Evolutionary conservation across 2,888 invertebrate species (phyloP), one percentile per base, ranked within the genome.

Genomic region (Trichopria drosophilae): DNA sequence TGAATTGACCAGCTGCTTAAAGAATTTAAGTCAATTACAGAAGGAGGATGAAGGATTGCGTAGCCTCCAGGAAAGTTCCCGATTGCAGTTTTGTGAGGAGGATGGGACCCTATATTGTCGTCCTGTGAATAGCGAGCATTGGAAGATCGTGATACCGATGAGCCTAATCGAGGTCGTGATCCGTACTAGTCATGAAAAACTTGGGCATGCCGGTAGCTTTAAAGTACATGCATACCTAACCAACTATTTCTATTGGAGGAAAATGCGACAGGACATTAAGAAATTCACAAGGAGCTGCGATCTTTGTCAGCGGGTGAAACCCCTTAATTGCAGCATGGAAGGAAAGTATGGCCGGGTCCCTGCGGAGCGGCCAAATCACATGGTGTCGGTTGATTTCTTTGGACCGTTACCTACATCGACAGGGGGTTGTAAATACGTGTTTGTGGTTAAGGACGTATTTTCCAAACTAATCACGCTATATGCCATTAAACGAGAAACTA

Each of bases 281-380:
- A 31, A n/a, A 31, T 12, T 5, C n/a, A 23, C 32, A 3, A 4
- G n/a, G 6, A 1, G 22, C 7, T 31, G 42, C 13, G 42, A 42
- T 19, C 9, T 29, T 3, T 41, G 41, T 15, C 41, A 41, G 20
- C 13, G 28, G 9, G 9, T 13, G 9, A 41, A 42, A 20, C n/a
- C 23, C 4, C 10, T 31, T 3, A 29, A 4, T 6, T 19, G 2
- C 9, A 9, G 31, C 9, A 41, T 42, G 31, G 42, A 42, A 13
- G 23, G 23, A 1, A 23, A 42, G 3, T 42, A 20, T n/a, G 3
- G n/a, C 2, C n/a, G 15, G 1, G 13, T 42, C 2, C 6, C 5
- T 3, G 12, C 42, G 3, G 13, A 42, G n/a, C 18, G 10, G 3
- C 42, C 31, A 3, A 31, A 31, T 20, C 20, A 42, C 3, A 20